phyloP scores from a whole-genome alignment of 2,888 invertebrate genomes.

The Lasioglossum morio region DNA sequence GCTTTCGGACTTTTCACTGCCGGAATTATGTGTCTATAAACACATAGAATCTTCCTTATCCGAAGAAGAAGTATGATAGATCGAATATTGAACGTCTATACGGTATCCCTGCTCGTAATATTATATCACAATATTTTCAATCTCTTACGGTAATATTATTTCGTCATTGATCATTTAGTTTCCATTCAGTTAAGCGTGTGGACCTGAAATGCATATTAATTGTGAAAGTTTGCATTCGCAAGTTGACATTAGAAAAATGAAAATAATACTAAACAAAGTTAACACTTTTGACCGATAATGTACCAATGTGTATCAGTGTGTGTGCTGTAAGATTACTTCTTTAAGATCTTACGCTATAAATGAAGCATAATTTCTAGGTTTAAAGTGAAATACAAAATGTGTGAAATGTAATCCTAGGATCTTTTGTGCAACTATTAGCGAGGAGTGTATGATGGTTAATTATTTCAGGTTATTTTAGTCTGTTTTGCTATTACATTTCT shows the following conservation, averaged over 20 bases:
- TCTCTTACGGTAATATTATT: background rate
- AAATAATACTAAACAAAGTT: background rate
- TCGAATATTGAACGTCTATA: constrained; percentile 33
- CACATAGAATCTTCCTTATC: background rate
- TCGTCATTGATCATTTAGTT: background rate
- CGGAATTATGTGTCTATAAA: constrained; percentile 24
- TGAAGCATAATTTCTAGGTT: too few species aligned
- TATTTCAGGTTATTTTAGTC: too few species aligned
- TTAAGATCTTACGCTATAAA: too few species aligned
- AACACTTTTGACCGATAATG: background rate
- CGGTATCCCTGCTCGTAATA: background rate
- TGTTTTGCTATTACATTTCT: background rate
- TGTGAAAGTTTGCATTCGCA: background rate
- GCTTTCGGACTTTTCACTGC: constrained; percentile 79
- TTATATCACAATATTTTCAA: background rate
- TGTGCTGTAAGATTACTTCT: too few species aligned
- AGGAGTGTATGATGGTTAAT: too few species aligned
- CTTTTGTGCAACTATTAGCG: too few species aligned
- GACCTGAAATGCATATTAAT: background rate
- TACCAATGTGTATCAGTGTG: background rate
- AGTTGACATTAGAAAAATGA: background rate
- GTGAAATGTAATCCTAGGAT: too few species aligned
- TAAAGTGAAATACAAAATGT: too few species aligned
- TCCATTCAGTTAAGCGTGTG: background rate
- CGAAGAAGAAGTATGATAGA: background rate